Base-by-base conservation (phyloP, 37 sponge, comb jelly and placozoan species). In the Petrosia ficiformis region DNA sequence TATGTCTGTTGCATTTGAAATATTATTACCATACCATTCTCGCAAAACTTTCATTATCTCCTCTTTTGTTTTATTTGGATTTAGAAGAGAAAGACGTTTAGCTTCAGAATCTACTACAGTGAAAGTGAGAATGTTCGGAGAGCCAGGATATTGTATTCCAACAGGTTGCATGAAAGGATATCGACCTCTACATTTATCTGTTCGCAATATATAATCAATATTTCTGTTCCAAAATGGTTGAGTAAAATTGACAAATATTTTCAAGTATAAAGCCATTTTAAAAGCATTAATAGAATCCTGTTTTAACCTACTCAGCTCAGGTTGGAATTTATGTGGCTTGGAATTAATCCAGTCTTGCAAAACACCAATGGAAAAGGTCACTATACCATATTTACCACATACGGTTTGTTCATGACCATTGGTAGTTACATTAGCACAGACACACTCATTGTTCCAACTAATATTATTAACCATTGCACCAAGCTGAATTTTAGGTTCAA, bases 181-280 rank as follows among this genome's bases (percentile, higher is more conserved):
- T 1, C 54, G 37, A 1, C 61, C 66, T 19, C 54, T 10, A 16
- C 32, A 58, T 44, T 32, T 1, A 1, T 38, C 33, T 25, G 48
- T 70, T 44, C 30, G 35, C 25, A 58, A 65, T 2, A 78, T 19
- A 40, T 54, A 78, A 22, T 68, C 42, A 33, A 43, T 4, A 41
- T 42, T 68, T n/a, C n/a, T n/a, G 58, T 78, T 72, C 81, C 81
- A 80, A 72, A 80, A 80, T 10, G 65, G 24, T 35, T 26, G 14
- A 29, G 37, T 39, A 43, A 80, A 80, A 22, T 72, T 29, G 32
- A 72, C 65, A 60, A 71, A 80, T 32, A 80, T 44, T 36, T 80
- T 80, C 1, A 72, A 39, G 44, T 58, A 80, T n/a, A 41, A 38
- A 19, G 63, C 81, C 59, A 57, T 72, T 14, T 8, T 54, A 5